Conservation (phyloP, 2,113 vertebrate species). For the Nicator chloris region DNA sequence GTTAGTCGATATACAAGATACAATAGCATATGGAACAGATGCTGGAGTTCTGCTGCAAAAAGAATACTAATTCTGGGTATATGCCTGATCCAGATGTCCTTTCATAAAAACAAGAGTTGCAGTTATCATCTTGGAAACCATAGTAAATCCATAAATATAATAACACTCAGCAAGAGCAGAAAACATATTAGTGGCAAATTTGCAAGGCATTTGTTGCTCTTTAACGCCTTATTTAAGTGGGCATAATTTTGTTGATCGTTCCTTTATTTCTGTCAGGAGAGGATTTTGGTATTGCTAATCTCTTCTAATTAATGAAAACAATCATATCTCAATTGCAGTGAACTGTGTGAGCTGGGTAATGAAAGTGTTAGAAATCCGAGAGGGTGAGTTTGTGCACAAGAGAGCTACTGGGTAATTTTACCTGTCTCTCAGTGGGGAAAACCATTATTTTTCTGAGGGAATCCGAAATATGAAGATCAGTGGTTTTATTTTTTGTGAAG, state of each 20-base stretch:
- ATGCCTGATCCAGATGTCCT: constrained; percentile 17
- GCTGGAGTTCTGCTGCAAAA: neutral
- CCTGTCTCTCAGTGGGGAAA: neutral
- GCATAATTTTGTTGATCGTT: neutral
- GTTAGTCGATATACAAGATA: neutral
- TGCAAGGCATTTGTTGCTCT: neutral
- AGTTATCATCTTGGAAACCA: neutral
- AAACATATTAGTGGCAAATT: neutral
- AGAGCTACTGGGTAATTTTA: neutral
- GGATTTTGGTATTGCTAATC: neutral
- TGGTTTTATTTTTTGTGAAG: neutral
- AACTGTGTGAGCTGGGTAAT: neutral
- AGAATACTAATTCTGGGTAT: constrained; percentile 15
- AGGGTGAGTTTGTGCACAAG: neutral
- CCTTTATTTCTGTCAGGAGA: neutral
- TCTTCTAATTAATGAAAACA: neutral
- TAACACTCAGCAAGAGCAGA: neutral
- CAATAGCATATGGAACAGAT: constrained; percentile 2
- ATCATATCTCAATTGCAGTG: neutral
- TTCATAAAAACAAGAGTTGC: neutral
- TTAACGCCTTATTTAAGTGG: neutral
- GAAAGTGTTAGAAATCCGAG: neutral
- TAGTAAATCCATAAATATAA: neutral
- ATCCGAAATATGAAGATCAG: neutral
- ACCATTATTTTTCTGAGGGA: neutral